phyloP scores from a whole-genome alignment of 1,140 invertebrate genomes.

The Cydia pomonella region DNA sequence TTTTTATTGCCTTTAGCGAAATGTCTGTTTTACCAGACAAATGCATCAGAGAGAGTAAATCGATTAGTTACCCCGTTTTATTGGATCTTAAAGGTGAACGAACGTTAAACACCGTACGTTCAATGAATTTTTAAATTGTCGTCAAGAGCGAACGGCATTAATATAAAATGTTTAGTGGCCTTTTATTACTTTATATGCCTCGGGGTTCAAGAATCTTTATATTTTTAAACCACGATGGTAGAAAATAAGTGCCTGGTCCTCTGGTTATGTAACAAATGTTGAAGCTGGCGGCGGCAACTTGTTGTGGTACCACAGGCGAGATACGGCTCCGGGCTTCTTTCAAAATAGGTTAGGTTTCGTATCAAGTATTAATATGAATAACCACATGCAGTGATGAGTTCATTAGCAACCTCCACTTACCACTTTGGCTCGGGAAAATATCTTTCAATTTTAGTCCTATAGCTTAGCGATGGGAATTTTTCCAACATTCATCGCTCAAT shows the following conservation, averaged over 20 bases:
- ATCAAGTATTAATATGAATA: too few species aligned
- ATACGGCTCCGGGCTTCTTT: too few species aligned
- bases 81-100: constrained; percentile 3
- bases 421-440: neutral
- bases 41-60: neutral
- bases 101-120: neutral
- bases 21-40: neutral
- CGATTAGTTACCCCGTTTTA: constrained; percentile 8
- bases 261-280: too few species aligned
- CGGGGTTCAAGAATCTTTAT: neutral
- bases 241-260: too few species aligned
- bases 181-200: neutral
- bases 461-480: constrained; percentile 26
- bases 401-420: neutral
- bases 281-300: too few species aligned
- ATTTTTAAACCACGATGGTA: neutral
- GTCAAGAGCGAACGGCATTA: neutral
- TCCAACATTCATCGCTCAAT: constrained; percentile 39
- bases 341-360: too few species aligned
- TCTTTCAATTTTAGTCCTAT: neutral
- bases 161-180: neutral
- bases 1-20: constrained; percentile 4
- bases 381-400: neutral
- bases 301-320: too few species aligned
- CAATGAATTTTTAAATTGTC: neutral